Conservation (phyloP, 2,888 invertebrate species). For the Eumacrocentrus americanus region DNA sequence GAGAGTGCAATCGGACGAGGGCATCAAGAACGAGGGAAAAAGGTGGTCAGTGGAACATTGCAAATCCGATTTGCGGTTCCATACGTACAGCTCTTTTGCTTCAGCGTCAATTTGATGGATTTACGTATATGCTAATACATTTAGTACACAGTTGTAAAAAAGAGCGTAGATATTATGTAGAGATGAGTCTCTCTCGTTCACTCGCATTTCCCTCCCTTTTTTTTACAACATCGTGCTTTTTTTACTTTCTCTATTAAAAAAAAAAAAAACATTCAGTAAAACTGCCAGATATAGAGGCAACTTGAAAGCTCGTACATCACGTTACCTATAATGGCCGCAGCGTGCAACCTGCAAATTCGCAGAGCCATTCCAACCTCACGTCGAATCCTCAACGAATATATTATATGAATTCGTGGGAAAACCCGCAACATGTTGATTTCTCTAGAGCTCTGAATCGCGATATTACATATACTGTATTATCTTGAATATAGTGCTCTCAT, state of each 20-base stretch:
- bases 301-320: slow-evolving; percentile 5
- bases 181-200: neutral
- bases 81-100: slow-evolving; percentile 6
- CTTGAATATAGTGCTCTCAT: too few relatives aligned
- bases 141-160: neutral
- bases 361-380: neutral
- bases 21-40: too few relatives aligned
- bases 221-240: neutral
- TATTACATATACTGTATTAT: neutral
- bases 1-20: neutral
- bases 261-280: neutral
- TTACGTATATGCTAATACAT: slow-evolving; percentile 33
- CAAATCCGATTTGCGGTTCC: slow-evolving; percentile 3
- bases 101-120: slow-evolving; percentile 30
- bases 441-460: neutral
- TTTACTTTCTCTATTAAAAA: neutral
- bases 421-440: slow-evolving; percentile 12
- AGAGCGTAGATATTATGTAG: neutral
- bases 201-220: neutral
- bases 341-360: slow-evolving; percentile 4
- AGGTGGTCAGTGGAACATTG: neutral
- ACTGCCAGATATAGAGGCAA: neutral
- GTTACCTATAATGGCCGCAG: slow-evolving; percentile 4
- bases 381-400: slow-evolving; percentile 5
- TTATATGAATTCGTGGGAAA: slow-evolving; percentile 11